Percentiles rank a stretch among this genome's conserved stretches.
These are phyloP conservation scores for Zaprionus tsacasi DNA, from an alignment of 1,140 invertebrate genomes.

Conservation along the genomic window DNA sequence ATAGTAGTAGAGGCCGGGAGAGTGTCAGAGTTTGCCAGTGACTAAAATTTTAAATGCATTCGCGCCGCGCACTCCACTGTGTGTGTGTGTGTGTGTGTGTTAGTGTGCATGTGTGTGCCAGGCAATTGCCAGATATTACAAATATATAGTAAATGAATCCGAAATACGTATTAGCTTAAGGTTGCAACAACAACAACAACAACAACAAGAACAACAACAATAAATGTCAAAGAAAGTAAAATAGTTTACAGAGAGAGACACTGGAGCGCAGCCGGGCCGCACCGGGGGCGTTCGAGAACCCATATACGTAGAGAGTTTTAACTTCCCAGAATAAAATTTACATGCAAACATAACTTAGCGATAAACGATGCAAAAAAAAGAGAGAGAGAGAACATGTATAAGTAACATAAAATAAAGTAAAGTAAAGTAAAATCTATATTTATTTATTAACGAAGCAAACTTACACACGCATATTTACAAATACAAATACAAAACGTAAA, in stretches of 20 bases:
- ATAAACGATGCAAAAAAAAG: constrained; percentile 2
- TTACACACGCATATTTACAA: constrained; percentile 66
- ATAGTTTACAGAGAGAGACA: constrained; percentile 7
- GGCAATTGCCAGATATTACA: constrained; percentile 25
- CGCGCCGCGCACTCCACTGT: neutral
- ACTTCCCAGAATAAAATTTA: constrained; percentile 76
- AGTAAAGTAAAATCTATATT: constrained; percentile 56
- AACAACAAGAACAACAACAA: constrained; percentile 22
- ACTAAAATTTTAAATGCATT: constrained; percentile 8
- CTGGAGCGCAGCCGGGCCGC: constrained; percentile 11
- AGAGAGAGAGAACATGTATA: constrained; percentile 25
- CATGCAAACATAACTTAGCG: constrained; percentile 11
- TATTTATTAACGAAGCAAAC: constrained; percentile 63
- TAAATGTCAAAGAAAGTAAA: constrained; percentile 15
- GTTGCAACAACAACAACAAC: constrained; percentile 67
- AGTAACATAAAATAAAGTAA: constrained; percentile 1
- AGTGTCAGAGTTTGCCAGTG: constrained; percentile 12
- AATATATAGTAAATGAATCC: constrained; percentile 47
- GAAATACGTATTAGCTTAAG: constrained; percentile 82
- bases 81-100: neutral
- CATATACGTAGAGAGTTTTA: constrained; percentile 79
- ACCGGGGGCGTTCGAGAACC: constrained; percentile 43
- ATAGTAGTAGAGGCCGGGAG: neutral
- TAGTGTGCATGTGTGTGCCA: neutral
- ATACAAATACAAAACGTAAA: constrained; percentile 28